A percentile compares a stretch with the other conserved stretches of the same genome.
These are phyloP conservation scores for Marasmarcha lunaedactyla DNA, from an alignment of 2,888 invertebrate genomes.

Conservation along the genomic window DNA sequence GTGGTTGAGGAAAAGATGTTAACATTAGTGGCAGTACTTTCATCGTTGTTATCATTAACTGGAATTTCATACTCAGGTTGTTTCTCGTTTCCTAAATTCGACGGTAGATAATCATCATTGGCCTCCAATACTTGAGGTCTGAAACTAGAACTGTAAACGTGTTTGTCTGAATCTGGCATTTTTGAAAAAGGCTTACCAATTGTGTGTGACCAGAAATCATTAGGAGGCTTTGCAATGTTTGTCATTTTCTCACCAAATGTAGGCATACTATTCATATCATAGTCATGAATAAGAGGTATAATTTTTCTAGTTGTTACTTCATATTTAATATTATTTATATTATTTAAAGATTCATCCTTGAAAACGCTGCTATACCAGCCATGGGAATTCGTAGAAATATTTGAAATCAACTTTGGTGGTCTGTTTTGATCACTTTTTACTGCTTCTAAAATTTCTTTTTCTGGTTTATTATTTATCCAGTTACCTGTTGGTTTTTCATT, in stretches of 20 bases:
- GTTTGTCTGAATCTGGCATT: slow-evolving; percentile 25
- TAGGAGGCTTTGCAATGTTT: slow-evolving; percentile 48
- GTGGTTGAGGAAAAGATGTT: slow-evolving; percentile 18
- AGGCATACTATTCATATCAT: slow-evolving; percentile 32
- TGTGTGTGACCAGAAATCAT: slow-evolving; percentile 39
- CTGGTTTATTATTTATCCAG: slow-evolving; percentile 22
- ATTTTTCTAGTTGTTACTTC: slow-evolving; percentile 52
- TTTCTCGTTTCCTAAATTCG: slow-evolving; percentile 34
- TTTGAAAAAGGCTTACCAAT: slow-evolving; percentile 51
- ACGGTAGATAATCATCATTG: slow-evolving; percentile 21
- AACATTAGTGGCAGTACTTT: slow-evolving; percentile 33
- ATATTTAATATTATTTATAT: slow-evolving; percentile 41
- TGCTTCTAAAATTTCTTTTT: slow-evolving; percentile 30
- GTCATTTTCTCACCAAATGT: slow-evolving; percentile 52
- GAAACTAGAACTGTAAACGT: slow-evolving; percentile 3
- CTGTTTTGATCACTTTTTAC: slow-evolving; percentile 31
- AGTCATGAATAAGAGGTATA: slow-evolving; percentile 47
- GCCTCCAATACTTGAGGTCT: background rate
- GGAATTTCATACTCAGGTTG: slow-evolving; percentile 62
- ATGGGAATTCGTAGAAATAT: slow-evolving; percentile 53
- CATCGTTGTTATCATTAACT: slow-evolving; percentile 49
- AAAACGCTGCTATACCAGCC: slow-evolving; percentile 52
- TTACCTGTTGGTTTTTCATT: slow-evolving; percentile 28
- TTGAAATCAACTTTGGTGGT: slow-evolving; percentile 45
- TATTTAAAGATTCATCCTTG: slow-evolving; percentile 34